A percentile compares a stretch with the other conserved stretches of the same genome.
phyloP scores from a whole-genome alignment of 2,888 invertebrate species.

The Ormyrus thymus region DNA sequence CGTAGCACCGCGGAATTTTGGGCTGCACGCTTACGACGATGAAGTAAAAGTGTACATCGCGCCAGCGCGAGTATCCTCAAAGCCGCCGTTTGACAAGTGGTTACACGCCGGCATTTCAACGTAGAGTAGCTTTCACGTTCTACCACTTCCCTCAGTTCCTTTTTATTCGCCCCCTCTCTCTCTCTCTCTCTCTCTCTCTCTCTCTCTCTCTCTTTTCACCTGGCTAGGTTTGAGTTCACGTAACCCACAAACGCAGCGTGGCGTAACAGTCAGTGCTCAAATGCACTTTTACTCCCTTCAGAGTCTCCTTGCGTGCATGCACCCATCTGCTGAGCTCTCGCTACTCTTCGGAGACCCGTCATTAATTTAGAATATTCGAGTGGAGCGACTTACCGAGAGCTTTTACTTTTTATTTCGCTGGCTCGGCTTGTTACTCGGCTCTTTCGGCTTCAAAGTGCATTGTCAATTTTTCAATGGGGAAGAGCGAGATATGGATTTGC shows the following conservation, averaged over 20 bases:
- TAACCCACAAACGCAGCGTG: conserved; percentile 54
- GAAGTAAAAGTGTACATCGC: conserved; percentile 8
- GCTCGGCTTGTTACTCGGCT: background rate
- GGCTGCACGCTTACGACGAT: background rate
- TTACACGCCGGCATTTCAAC: conserved; percentile 28
- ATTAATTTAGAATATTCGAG: conserved; percentile 47
- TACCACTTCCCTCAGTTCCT: background rate
- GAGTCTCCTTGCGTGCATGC: background rate
- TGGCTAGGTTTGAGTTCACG: conserved; percentile 22
- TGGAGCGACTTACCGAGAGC: conserved; percentile 7
- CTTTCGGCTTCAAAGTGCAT: too few relatives aligned
- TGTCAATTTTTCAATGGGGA: too few relatives aligned
- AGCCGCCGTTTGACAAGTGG: conserved; percentile 47
- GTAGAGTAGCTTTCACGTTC: background rate
- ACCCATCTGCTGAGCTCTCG: background rate
- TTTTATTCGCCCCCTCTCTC: conserved; percentile 23
- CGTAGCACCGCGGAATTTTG: conserved; percentile 28
- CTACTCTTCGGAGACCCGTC: conserved; percentile 20
- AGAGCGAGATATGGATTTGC: too few relatives aligned
- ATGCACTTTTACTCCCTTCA: conserved; percentile 44
- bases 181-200: background rate
- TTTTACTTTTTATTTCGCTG: conserved; percentile 10
- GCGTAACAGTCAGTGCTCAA: conserved; percentile 54
- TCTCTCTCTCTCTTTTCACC: conserved; percentile 7
- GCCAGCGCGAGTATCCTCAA: conserved; percentile 29